Percentiles rank a stretch among this genome's conserved stretches.
phyloP scores from a whole-genome alignment of 2,113 vertebrate genomes.

The Onychostruthus taczanowskii region DNA sequence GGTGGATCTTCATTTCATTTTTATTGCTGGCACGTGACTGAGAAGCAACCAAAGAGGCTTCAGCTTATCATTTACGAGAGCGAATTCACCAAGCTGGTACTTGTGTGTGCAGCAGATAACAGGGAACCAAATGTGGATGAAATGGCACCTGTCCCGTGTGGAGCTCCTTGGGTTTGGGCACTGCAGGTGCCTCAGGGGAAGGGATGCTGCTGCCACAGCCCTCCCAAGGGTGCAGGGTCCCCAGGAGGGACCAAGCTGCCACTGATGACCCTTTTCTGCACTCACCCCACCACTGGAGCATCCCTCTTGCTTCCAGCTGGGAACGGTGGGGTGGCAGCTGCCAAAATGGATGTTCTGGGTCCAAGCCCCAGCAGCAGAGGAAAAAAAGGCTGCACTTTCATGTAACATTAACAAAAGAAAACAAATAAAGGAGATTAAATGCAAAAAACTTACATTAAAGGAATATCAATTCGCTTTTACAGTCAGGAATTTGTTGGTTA shows the following conservation, averaged over 20 bases:
- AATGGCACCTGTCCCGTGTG: conserved; percentile 11
- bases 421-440: background rate
- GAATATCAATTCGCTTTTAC: conserved; percentile 5
- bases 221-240: background rate
- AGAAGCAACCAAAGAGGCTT: conserved; percentile 50
- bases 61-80: conserved; percentile 47
- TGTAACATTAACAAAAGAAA: background rate
- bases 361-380: background rate
- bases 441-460: background rate
- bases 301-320: background rate
- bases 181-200: background rate
- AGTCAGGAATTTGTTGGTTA: background rate
- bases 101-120: conserved; percentile 58
- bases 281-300: background rate
- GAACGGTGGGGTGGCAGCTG: background rate
- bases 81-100: conserved; percentile 51
- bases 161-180: background rate
- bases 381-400: background rate
- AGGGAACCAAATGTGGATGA: conserved; percentile 46
- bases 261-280: background rate
- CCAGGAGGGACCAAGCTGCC: background rate
- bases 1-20: conserved; percentile 67
- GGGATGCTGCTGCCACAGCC: background rate
- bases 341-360: background rate
- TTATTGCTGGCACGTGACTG: conserved; percentile 56